Percentiles rank a stretch among this genome's conserved stretches.
Conservation (phyloP, 2,113 vertebrate species). For the Toxotes jaculatrix region DNA sequence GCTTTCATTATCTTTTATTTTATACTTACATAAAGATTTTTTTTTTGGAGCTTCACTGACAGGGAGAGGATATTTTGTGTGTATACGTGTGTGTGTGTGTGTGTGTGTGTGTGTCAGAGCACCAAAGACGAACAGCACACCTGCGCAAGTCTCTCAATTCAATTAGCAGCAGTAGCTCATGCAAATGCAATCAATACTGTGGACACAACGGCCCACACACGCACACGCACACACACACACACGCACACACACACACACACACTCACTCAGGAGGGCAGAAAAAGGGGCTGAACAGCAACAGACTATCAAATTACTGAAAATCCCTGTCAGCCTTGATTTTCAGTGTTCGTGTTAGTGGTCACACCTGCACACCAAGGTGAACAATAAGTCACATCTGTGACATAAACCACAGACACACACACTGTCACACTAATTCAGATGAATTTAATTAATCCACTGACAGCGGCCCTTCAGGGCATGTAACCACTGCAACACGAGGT, state of each 20-base stretch:
- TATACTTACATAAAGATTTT: not conserved
- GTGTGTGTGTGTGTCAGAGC: constrained; percentile 5
- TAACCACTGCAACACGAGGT: constrained; percentile 17
- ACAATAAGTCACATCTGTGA: constrained; percentile 24
- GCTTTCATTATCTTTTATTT: not conserved
- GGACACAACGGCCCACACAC: constrained; percentile 9
- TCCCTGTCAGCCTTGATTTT: not conserved
- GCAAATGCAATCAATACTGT: constrained; percentile 53
- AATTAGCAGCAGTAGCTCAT: constrained; percentile 56
- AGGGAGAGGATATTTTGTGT: not conserved
- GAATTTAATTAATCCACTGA: constrained; percentile 41
- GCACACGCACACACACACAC: not conserved
- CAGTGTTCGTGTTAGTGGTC: not conserved
- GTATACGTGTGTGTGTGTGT: not conserved
- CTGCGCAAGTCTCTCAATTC: constrained; percentile 42
- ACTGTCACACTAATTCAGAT: constrained; percentile 33
- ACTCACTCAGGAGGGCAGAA: not conserved
- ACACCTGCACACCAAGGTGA: constrained; percentile 27
- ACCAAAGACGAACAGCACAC: constrained; percentile 18
- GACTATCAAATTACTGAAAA: constrained; percentile 52
- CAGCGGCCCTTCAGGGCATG: constrained; percentile 29
- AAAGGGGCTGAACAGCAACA: not conserved
- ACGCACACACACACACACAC: not conserved
- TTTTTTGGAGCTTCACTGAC: not conserved
- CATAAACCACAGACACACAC: constrained; percentile 6